phyloP scores from a whole-genome alignment of 2,797 vertebrate genomes.

The Sebastes goodei region DNA sequence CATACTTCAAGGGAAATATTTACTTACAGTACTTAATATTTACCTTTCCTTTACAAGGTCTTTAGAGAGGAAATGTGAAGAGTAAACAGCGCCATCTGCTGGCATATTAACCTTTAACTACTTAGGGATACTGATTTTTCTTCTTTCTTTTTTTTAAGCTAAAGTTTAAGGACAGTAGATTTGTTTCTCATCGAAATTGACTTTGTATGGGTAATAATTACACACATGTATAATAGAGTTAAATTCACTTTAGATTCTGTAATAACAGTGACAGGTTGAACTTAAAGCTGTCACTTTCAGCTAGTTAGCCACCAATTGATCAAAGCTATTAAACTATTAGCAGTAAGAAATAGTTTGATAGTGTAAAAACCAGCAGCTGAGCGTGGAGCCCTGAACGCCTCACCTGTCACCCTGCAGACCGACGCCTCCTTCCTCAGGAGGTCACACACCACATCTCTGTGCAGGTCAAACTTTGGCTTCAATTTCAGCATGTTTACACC shows the following conservation, averaged over 20 bases:
- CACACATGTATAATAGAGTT: background rate
- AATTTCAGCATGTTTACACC: constrained; percentile 72
- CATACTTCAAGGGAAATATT: background rate
- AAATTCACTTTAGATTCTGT: no score
- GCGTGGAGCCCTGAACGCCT: constrained; percentile 59
- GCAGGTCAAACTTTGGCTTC: constrained; percentile 72
- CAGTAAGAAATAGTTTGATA: accelerated
- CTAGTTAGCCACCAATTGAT: background rate
- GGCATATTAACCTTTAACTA: background rate
- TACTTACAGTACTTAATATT: background rate
- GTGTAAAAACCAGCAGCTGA: background rate
- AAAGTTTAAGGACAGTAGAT: no score
- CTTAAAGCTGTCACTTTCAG: background rate
- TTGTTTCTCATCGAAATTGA: accelerated
- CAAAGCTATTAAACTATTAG: background rate
- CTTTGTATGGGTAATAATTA: background rate
- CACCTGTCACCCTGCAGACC: constrained; percentile 73
- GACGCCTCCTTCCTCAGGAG: constrained; percentile 76
- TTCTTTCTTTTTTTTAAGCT: background rate
- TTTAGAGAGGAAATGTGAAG: background rate
- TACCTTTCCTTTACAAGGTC: background rate
- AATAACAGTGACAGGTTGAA: background rate
- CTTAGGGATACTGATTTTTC: background rate
- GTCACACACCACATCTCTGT: constrained; percentile 74
- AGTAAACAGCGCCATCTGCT: constrained; percentile 47